These are phyloP conservation scores for Fragum sueziense DNA, from an alignment of 2,888 invertebrate genomes.

Conservation along the genomic window DNA sequence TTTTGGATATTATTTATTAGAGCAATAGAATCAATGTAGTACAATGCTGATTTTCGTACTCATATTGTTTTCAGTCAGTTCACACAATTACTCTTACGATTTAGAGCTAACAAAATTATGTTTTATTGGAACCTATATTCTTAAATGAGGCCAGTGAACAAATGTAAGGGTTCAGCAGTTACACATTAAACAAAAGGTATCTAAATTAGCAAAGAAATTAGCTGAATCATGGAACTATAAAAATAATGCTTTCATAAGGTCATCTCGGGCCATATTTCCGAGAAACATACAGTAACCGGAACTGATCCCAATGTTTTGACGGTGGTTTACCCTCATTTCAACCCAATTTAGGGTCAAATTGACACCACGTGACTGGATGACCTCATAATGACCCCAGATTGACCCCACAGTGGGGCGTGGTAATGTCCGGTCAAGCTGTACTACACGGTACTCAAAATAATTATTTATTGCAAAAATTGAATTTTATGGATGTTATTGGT, in stretches of 20 bases:
- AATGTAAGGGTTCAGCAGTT: too few relatives aligned
- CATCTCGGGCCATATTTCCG: slow-evolving; percentile 22
- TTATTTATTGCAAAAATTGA: slow-evolving; percentile 19
- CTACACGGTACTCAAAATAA: slow-evolving; percentile 3
- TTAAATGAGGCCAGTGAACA: too few relatives aligned
- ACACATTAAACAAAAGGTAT: too few relatives aligned
- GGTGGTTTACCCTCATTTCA: slow-evolving; percentile 8
- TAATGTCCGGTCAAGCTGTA: neutral
- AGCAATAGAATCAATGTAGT: too few relatives aligned
- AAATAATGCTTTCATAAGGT: slow-evolving; percentile 28
- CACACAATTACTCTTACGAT: too few relatives aligned
- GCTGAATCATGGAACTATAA: slow-evolving; percentile 3
- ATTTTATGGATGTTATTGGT: slow-evolving; percentile 8
- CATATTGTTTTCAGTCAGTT: too few relatives aligned
- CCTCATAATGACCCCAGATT: neutral
- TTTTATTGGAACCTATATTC: too few relatives aligned
- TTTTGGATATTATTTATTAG: too few relatives aligned
- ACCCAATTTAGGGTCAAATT: neutral
- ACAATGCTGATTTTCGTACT: too few relatives aligned
- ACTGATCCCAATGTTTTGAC: neutral
- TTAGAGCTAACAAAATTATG: too few relatives aligned
- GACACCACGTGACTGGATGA: slow-evolving; percentile 12
- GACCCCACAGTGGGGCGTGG: slow-evolving; percentile 6
- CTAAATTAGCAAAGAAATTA: too few relatives aligned
- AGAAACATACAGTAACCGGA: neutral